Conservation (phyloP, 2,888 invertebrate species). For the Proisotoma minuta region DNA sequence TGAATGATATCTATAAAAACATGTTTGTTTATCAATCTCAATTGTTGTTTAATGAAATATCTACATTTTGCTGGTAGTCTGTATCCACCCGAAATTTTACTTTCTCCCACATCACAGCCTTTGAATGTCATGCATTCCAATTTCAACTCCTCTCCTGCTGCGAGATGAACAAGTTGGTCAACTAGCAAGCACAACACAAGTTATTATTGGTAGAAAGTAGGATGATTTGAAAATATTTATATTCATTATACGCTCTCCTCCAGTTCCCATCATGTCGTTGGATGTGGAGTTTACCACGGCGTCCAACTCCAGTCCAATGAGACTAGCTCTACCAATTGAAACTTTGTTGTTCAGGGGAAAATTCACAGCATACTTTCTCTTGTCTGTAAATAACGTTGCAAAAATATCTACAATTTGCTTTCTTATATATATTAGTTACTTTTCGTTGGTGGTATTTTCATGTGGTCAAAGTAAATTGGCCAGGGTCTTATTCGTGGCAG, state of each 20-base stretch:
- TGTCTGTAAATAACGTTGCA: neutral
- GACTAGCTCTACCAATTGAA: slow-evolving; percentile 65
- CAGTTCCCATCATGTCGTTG: slow-evolving; percentile 67
- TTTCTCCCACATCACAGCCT: slow-evolving; percentile 76
- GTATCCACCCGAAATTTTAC: slow-evolving; percentile 77
- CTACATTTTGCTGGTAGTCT: slow-evolving; percentile 76
- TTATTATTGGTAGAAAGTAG: too few relatives aligned
- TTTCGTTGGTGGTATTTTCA: neutral
- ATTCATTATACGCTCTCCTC: slow-evolving; percentile 55
- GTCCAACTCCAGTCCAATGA: slow-evolving; percentile 76
- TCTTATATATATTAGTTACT: neutral
- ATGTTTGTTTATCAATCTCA: neutral
- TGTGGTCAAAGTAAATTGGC: neutral
- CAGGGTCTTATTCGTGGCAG: neutral
- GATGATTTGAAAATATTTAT: neutral
- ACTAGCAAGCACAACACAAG: slow-evolving; percentile 61
- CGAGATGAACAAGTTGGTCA: slow-evolving; percentile 81
- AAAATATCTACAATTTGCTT: too few relatives aligned
- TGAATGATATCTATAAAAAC: slow-evolving; percentile 63
- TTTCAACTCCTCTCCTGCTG: slow-evolving; percentile 64
- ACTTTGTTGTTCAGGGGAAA: slow-evolving; percentile 21
- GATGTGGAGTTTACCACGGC: slow-evolving; percentile 90
- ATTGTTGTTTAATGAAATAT: slow-evolving; percentile 47
- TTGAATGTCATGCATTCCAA: slow-evolving; percentile 66
- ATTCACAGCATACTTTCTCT: neutral